Evolutionary conservation across 2,797 vertebrate species (phyloP), one percentile per base, ranked within the genome.

Genomic region (Acridotheres tristis): DNA sequence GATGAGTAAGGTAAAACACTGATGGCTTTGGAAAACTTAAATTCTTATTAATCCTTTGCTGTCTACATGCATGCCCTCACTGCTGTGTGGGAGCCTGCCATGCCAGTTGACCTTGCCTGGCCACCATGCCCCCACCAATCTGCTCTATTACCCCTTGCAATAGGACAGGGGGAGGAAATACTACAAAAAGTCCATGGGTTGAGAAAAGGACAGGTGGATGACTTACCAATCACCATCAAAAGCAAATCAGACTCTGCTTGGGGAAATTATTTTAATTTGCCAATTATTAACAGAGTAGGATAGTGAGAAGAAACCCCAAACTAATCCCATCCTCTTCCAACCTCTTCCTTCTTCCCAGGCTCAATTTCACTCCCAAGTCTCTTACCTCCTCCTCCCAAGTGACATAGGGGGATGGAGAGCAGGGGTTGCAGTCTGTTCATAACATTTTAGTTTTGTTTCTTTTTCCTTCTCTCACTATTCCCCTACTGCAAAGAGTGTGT

Each of bases 371-470:
- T 68, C 23, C 18, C 23, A 54, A 5, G 5, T 55, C 14, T 79
- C 42, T 38, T 58, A 17, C 10, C 10, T 82, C 23, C 9, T 69
- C 13, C 23, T 55, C 9, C 16, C 27, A 48, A n/a, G 13, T n/a
- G 57, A 27, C 36, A 38, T 27, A 21, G 32, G 6, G 11, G 38
- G 4, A 38, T 38, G 36, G 23, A 47, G 32, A 75, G 14, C 14
- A 47, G 22, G 6, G 9, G 4, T 29, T 55, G 19, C 0, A 0
- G 22, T 48, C 22, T 20, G 42, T 42, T 75, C 2, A 3, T 43
- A 68, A 50, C 4, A 25, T 61, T 68, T 55, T 48, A 6, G 27
- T 71, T 42, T 42, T 55, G 4, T 48, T 50, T 19, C 17, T 62
- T 78, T n/a, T 74, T 74, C 13, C 7, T 74, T 7, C 18, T 75